Base-by-base conservation (phyloP, 2,888 invertebrate species). In the Clostera curtula region DNA sequence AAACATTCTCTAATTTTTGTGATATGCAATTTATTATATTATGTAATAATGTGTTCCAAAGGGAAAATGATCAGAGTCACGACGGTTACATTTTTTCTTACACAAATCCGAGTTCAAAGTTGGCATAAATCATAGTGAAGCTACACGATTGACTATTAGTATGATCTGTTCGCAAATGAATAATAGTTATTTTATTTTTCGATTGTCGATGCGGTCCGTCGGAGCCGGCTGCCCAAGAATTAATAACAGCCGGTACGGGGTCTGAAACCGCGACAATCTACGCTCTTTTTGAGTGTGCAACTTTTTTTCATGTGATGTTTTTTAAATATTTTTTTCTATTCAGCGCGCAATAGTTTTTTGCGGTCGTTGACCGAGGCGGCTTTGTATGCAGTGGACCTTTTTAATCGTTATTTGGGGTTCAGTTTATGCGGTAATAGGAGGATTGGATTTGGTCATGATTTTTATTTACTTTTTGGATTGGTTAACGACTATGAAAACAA, bases 111-210 rank as follows among this genome's bases (percentile, higher is more conserved):
- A n/a, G n/a, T n/a, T n/a, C n/a, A n/a, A n/a, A n/a, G n/a, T n/a
- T n/a, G n/a, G n/a, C n/a, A 18, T 6, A 18, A 18, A 18, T 18
- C 7, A 19, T 27, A 40, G 71, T 73, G 56, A 73, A 74, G 71
- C 73, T 71, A 71, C 71, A 43, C 37, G n/a, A n/a, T n/a, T n/a
- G n/a, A n/a, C 31, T 21, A 52, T 60, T 63, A 68, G 68, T 54
- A 69, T 69, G 59, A 67, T 66, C 48, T 59, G 47, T 34, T 31
- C 51, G 50, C 56, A 79, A 79, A 79, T 79, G 74, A 80, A 74
- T 80, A 61, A 76, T 79, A 68, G 76, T 74, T 70, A 73, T 80
- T 83, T 83, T 75, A 80, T 80, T 80, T 79, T 79, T 72, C 79
- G 67, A 79, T 80, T 73, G 73, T 62, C 42, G 33, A 44, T 73